Conservation (phyloP, 2,797 vertebrate genomes). For the Pangasius macronema region DNA sequence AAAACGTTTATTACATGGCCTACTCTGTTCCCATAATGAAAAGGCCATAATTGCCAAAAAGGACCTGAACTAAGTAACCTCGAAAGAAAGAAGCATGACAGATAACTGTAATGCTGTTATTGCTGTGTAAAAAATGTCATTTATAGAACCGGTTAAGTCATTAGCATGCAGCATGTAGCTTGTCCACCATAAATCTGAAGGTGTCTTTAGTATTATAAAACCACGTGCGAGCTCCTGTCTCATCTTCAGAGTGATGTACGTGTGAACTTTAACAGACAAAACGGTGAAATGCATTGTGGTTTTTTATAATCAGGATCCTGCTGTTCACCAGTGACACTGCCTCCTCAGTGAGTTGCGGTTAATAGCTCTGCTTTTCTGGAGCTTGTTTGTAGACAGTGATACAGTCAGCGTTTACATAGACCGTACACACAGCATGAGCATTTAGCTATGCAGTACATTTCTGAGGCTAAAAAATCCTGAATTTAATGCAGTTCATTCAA, state of each 20-base stretch:
- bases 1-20: background rate
- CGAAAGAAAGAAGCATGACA: background rate
- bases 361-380: constrained; percentile 53
- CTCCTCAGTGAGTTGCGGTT: constrained; percentile 67
- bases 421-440: constrained; percentile 9
- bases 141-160: background rate
- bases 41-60: background rate
- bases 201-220: background rate
- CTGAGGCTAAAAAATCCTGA: background rate
- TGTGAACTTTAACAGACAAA: constrained; percentile 17
- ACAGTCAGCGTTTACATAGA: background rate
- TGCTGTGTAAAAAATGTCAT: background rate
- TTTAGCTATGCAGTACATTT: constrained; percentile 8
- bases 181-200: background rate
- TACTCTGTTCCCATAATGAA: background rate
- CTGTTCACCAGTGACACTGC: constrained; percentile 67
- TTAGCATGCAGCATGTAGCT: background rate
- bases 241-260: background rate
- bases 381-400: constrained; percentile 33
- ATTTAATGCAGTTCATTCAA: constrained; percentile 10
- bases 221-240: constrained; percentile 21
- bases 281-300: constrained; percentile 36
- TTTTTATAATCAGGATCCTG: constrained; percentile 70
- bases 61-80: background rate
- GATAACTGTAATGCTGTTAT: background rate